These are phyloP conservation scores for Hypena proboscidalis DNA, from an alignment of 2,888 invertebrate species.

Conservation along the genomic window DNA sequence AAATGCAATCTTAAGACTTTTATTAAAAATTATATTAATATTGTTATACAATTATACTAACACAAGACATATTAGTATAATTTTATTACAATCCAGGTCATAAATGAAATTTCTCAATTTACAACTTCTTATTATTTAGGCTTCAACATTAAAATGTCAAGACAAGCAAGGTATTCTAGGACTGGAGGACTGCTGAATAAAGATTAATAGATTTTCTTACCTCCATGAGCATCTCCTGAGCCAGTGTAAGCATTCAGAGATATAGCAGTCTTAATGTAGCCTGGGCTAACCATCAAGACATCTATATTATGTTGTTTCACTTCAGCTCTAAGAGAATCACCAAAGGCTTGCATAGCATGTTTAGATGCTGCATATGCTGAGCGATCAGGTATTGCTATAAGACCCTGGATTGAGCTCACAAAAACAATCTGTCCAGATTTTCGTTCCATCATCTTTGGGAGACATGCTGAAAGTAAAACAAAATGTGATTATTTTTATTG, in stretches of 20 bases:
- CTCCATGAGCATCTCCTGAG: conserved; percentile 91
- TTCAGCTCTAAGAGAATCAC: conserved; percentile 96
- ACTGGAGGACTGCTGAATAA: too few relatives aligned
- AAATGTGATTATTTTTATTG: too few relatives aligned
- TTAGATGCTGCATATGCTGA: conserved; percentile 97
- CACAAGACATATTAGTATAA: too few relatives aligned
- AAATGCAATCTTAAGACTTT: too few relatives aligned
- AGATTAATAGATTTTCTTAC: conserved; percentile 66
- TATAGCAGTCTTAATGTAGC: conserved; percentile 95
- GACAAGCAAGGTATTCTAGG: too few relatives aligned
- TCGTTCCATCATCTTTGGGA: conserved; percentile 92
- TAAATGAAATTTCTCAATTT: too few relatives aligned
- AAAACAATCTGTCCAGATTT: conserved; percentile 93
- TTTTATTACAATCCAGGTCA: too few relatives aligned
- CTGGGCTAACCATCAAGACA: conserved; percentile 95
- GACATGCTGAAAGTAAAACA: conserved; percentile 91
- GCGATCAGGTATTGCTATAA: conserved; percentile 94
- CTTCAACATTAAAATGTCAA: too few relatives aligned
- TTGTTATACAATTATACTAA: too few relatives aligned
- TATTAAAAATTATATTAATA: too few relatives aligned
- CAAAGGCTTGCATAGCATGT: conserved; percentile 97
- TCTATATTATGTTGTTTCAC: conserved; percentile 90
- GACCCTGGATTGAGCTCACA: conserved; percentile 97
- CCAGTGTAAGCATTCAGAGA: conserved; percentile 96
- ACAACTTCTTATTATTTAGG: too few relatives aligned